Evolutionary conservation across 2,113 vertebrate species (phyloP).

Genomic region (Erpornis zantholeuca): DNA sequence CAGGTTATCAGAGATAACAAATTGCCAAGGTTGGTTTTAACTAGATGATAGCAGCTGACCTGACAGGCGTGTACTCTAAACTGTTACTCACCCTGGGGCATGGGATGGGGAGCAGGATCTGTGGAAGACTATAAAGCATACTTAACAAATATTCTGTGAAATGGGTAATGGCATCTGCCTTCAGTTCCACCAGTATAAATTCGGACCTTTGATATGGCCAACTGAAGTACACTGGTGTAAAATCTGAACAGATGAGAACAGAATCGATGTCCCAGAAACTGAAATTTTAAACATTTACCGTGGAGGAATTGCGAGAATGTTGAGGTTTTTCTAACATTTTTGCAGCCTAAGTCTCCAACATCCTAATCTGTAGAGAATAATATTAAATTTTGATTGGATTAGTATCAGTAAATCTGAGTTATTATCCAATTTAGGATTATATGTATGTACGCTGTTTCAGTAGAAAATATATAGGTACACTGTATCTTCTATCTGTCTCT

Average conservation of each 20-base stretch:
- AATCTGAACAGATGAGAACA: not conserved
- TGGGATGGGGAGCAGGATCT: not conserved
- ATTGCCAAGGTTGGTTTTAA: not conserved
- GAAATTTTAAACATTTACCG: not conserved
- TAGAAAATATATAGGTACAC: not conserved
- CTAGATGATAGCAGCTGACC: not conserved
- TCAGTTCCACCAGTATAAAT: not conserved
- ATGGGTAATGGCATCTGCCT: not conserved
- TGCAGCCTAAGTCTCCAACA: not conserved
- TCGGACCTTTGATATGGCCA: not conserved
- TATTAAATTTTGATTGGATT: not conserved
- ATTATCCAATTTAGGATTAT: not conserved
- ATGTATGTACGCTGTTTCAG: not conserved
- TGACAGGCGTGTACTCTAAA: not conserved
- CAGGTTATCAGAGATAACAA: not conserved
- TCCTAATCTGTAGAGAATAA: not conserved
- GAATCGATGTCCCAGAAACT: not conserved
- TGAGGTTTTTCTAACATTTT: not conserved
- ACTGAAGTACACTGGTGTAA: not conserved
- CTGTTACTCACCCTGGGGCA: accelerated
- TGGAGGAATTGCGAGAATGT: not conserved
- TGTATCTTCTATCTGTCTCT: not conserved
- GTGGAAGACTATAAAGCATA: not conserved
- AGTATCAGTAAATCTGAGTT: not conserved
- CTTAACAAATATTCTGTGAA: not conserved